Base-by-base conservation (phyloP, 2,797 vertebrate species). In the Gambelia wislizenii region DNA sequence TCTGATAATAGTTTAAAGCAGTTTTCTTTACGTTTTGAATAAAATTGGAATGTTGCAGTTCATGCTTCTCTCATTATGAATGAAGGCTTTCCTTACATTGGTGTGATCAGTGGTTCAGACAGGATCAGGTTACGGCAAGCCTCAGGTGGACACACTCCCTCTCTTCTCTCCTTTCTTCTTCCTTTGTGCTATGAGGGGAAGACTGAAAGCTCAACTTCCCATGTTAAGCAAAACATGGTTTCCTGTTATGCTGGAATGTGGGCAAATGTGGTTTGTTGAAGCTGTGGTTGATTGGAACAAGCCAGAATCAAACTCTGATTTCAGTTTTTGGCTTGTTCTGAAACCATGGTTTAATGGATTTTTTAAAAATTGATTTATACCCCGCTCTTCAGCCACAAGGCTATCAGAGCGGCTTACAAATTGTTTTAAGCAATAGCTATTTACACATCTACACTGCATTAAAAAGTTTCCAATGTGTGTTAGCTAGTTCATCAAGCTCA, bases 41-140 rank as follows among this genome's bases (percentile, higher is more conserved):
- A 90, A 90, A 84, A 84, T 92, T 39, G 95, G 82, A 16, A 93
- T 88, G 52, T 69, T 83, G 93, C 74, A 91, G 88, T 72, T 92
- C 84, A 84, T 94, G 49, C 83, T 88, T 77, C 7, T 14, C 27
- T 88, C 83, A 83, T 20, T 86, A 16, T 84, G 54, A 92, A 49
- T 36, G 39, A 44, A 86, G 54, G 61, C 6, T 39, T 67, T 33
- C 33, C 27, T 76, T 18, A n/a, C 67, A 84, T 33, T 52, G 42
- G 33, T 44, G 22, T 36, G 39, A 39, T 54, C n/a, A 70, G 64
- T 39, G 52, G 14, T 84, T 78, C 47, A 78, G 42, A 85, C 59
- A 36, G 42, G 9, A 18, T 36, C 36, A 20, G 36, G 16, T 39
- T 42, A 22, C 5, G 18, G 18, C 14, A 49, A 76, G 42, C 42